These are phyloP conservation scores for Caenorhabditis becei DNA, from an alignment of 2,888 invertebrate species.

Conservation along the genomic window DNA sequence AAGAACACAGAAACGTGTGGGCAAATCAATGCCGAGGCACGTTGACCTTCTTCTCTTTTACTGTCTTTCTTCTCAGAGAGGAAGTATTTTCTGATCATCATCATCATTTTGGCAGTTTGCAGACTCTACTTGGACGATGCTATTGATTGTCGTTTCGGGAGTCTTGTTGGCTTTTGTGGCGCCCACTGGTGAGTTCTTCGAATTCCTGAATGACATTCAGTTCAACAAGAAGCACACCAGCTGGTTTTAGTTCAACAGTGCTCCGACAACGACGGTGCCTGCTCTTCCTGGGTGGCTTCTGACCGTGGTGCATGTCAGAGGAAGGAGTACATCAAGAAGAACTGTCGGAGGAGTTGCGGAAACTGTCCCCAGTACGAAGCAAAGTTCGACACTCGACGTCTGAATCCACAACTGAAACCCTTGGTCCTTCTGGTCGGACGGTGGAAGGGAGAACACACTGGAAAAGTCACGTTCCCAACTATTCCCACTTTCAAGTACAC, in stretches of 20 bases:
- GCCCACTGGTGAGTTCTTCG: conserved; percentile 24
- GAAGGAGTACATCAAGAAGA: conserved; percentile 61
- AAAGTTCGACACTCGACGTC: conserved; percentile 46
- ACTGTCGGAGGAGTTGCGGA: conserved; percentile 56
- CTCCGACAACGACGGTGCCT: conserved; percentile 43
- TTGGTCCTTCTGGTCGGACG: conserved; percentile 41
- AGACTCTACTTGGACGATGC: conserved; percentile 17
- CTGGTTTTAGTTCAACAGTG: conserved; percentile 42
- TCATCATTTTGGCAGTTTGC: conserved; percentile 30
- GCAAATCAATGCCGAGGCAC: conserved; percentile 48
- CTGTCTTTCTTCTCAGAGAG: conserved; percentile 43
- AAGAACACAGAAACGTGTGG: conserved; percentile 49
- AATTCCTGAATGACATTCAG: neutral
- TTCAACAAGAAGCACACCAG: neutral
- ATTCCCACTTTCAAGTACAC: conserved; percentile 62
- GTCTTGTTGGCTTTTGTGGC: conserved; percentile 27
- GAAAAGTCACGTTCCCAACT: conserved; percentile 59
- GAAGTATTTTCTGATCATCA: conserved; percentile 27
- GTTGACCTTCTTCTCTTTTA: conserved; percentile 55
- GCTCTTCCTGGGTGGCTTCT: conserved; percentile 48
- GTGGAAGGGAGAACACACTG: conserved; percentile 62
- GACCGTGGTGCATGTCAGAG: conserved; percentile 41
- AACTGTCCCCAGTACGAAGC: conserved; percentile 48
- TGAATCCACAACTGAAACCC: conserved; percentile 43
- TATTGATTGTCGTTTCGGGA: conserved; percentile 26